Conservation (phyloP, 2,797 vertebrate genomes). For the Hirundo rustica region DNA sequence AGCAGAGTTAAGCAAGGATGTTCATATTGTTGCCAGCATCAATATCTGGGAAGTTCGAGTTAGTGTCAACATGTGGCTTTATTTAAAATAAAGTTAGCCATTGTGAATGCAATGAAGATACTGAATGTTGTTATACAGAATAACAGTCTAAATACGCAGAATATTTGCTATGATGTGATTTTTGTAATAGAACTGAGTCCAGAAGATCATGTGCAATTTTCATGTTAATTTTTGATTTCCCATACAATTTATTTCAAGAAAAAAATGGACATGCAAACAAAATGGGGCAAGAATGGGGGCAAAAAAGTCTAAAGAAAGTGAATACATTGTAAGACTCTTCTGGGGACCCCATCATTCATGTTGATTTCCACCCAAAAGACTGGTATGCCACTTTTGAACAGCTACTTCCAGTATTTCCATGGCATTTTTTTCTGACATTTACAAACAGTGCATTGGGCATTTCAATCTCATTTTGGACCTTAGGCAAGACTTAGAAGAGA, state of each 20-base stretch:
- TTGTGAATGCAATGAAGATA: not conserved
- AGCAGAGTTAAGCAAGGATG: not conserved
- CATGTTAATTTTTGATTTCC: not conserved
- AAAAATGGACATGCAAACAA: not conserved
- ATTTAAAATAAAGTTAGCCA: not conserved
- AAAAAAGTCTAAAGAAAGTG: not conserved
- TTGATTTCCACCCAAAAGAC: not conserved
- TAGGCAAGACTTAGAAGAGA: not conserved
- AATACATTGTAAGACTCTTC: not conserved
- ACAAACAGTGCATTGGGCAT: not conserved
- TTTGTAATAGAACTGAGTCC: not conserved
- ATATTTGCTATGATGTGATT: not conserved
- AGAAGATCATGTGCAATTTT: not conserved
- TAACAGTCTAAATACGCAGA: not conserved
- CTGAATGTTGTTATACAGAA: not conserved
- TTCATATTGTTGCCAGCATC: not conserved
- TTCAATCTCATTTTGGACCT: not conserved
- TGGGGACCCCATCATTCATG: fast-evolving
- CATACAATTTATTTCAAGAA: not conserved
- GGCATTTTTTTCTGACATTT: not conserved
- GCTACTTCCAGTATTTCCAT: not conserved
- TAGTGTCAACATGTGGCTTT: not conserved
- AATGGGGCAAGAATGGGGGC: not conserved
- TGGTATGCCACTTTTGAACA: not conserved
- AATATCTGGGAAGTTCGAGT: not conserved